These are phyloP conservation scores for Mus spretus DNA, from an alignment of 2,797 vertebrate species.

Conservation along the genomic window DNA sequence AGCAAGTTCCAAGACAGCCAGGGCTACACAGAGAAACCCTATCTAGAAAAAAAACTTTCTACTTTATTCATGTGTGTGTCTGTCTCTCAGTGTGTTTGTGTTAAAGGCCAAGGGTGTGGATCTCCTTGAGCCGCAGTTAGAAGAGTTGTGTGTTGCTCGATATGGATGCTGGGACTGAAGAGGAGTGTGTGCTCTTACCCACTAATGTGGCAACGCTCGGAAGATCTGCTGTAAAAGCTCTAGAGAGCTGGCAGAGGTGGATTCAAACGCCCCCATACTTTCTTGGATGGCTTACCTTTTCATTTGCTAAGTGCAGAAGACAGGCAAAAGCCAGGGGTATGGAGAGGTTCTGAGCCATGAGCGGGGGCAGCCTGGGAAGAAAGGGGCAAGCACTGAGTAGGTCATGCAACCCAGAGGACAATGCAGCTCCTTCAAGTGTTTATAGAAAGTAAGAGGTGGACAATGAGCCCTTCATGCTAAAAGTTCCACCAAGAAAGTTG, in stretches of 20 bases:
- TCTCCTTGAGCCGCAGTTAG: neutral
- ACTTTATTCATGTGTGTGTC: neutral
- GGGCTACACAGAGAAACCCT: neutral
- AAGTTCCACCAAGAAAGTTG: neutral
- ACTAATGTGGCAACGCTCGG: neutral
- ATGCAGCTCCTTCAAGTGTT: neutral
- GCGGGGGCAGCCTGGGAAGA: constrained; percentile 91
- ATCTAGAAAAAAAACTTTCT: neutral
- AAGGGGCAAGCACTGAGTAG: neutral
- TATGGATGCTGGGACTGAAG: neutral
- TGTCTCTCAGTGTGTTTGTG: neutral
- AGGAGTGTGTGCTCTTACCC: neutral
- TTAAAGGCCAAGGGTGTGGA: neutral
- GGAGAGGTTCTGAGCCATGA: constrained; percentile 95
- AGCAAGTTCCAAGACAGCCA: neutral
- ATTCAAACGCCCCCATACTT: neutral
- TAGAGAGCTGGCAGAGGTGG: neutral
- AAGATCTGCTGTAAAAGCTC: neutral
- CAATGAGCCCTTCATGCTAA: accelerated
- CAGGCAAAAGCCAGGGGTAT: constrained; percentile 95
- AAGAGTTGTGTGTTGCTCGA: neutral
- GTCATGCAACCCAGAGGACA: neutral
- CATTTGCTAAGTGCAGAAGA: constrained; percentile 96
- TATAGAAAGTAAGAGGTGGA: neutral
- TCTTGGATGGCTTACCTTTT: constrained; percentile 92